These are phyloP conservation scores for Gandaritis pyraliata DNA, from an alignment of 2,888 invertebrate genomes.

Conservation along the genomic window DNA sequence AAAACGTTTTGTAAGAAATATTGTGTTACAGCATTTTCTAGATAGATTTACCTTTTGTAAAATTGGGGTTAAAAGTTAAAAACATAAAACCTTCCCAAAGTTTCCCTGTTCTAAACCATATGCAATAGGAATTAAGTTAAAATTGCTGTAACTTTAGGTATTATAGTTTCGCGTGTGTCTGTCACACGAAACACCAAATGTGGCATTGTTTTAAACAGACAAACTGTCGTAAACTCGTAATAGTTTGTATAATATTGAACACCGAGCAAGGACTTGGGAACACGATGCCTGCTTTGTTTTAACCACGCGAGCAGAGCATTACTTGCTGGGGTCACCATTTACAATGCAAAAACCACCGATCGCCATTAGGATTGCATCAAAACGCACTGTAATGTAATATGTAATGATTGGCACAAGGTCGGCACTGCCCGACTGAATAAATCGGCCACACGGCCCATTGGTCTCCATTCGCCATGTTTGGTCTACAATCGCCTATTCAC, in stretches of 20 bases:
- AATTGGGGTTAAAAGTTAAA: background rate
- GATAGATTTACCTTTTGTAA: background rate
- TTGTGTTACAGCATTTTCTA: background rate
- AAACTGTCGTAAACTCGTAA: conserved; percentile 32
- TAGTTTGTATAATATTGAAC: conserved; percentile 29
- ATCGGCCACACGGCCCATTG: conserved; percentile 32
- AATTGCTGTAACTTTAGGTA: background rate
- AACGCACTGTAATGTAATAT: conserved; percentile 2
- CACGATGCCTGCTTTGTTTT: conserved; percentile 23
- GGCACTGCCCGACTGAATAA: conserved; percentile 26
- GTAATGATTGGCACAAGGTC: conserved; percentile 28
- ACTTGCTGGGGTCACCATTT: too few species aligned
- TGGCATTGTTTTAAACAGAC: conserved; percentile 28
- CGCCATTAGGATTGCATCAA: background rate
- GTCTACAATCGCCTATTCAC: conserved; percentile 53
- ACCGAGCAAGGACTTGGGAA: conserved; percentile 14
- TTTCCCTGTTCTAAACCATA: background rate
- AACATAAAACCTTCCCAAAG: background rate
- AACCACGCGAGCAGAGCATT: background rate
- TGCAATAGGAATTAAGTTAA: background rate
- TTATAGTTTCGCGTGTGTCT: conserved; percentile 34
- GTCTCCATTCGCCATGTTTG: conserved; percentile 41
- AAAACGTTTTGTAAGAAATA: background rate
- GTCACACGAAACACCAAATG: conserved; percentile 22
- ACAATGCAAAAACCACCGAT: too few species aligned